Conservation (phyloP, 1,140 invertebrate genomes). For the Micrasema minimum region DNA sequence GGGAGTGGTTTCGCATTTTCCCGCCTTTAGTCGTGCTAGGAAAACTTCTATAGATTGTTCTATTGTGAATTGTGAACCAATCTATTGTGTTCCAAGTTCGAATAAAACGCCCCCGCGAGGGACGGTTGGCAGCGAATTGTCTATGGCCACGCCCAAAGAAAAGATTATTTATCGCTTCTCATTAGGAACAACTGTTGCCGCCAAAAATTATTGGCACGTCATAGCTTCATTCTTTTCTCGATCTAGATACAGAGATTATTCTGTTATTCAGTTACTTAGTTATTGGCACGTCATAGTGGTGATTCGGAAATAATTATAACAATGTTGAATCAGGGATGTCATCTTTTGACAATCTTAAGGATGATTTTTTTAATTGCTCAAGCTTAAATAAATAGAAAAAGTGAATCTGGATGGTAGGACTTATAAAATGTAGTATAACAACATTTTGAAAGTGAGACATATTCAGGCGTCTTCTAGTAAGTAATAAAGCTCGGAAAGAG, state of each 20-base stretch:
- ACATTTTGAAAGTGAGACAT: no score
- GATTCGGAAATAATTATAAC: background rate
- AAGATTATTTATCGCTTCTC: slow-evolving; percentile 28
- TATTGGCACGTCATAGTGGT: no score
- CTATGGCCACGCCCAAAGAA: slow-evolving; percentile 5
- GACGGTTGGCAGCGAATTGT: slow-evolving; percentile 11
- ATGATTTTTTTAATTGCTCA: no score
- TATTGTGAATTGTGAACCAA: slow-evolving; percentile 33
- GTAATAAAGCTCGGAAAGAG: no score
- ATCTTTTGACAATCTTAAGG: no score
- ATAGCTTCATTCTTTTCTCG: background rate
- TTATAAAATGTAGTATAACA: no score
- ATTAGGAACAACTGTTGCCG: slow-evolving; percentile 30
- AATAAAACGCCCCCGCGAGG: slow-evolving; percentile 2
- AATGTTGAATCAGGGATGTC: background rate
- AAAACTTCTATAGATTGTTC: background rate
- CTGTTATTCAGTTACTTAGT: no score
- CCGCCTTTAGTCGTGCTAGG: slow-evolving; percentile 28
- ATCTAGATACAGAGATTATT: background rate
- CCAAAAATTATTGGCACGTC: slow-evolving; percentile 34
- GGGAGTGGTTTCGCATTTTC: slow-evolving; percentile 5
- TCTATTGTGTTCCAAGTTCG: slow-evolving; percentile 20
- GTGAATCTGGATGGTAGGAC: no score
- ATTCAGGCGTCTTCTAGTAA: no score
- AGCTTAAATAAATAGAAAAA: no score